Conservation (phyloP, 2,888 invertebrate species). For the Brenthis hecate region DNA sequence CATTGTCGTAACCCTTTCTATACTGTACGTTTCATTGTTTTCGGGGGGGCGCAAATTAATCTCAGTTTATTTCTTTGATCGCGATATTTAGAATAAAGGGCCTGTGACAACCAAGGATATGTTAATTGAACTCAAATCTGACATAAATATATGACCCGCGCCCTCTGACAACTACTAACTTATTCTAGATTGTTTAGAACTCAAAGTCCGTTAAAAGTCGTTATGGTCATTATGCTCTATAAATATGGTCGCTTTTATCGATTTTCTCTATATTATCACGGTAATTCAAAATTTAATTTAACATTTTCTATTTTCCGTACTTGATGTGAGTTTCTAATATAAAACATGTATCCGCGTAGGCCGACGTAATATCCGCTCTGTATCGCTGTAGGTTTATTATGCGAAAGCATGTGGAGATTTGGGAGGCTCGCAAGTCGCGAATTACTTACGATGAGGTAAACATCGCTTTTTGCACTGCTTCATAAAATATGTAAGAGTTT, state of each 20-base stretch:
- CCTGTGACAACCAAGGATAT: conserved; percentile 72
- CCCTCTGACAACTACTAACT: conserved; percentile 4
- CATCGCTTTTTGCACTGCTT: conserved; percentile 24
- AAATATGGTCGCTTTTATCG: background rate
- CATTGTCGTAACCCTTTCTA: conserved; percentile 72
- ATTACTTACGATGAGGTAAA: conserved; percentile 32
- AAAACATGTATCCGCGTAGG: conserved; percentile 42
- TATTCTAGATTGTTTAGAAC: conserved; percentile 13
- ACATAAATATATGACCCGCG: conserved; percentile 23
- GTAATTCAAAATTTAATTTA: background rate
- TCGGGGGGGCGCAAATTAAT: conserved; percentile 75
- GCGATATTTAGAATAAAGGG: conserved; percentile 67
- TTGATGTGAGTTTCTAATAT: conserved; percentile 16
- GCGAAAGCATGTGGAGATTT: conserved; percentile 55
- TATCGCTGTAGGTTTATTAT: conserved; percentile 61
- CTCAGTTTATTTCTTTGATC: conserved; percentile 79
- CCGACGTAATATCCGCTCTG: conserved; percentile 61
- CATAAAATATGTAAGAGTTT: conserved; percentile 21
- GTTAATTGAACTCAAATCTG: conserved; percentile 50
- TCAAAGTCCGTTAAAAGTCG: conserved; percentile 13
- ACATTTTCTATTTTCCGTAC: conserved; percentile 12
- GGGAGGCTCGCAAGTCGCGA: conserved; percentile 34
- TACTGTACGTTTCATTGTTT: conserved; percentile 68
- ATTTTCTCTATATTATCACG: too few relatives aligned
- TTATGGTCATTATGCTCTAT: background rate